Evolutionary conservation across 2,888 invertebrate species (phyloP), one percentile per base, ranked within the genome.

Genomic region (Epinotia ramella): DNA sequence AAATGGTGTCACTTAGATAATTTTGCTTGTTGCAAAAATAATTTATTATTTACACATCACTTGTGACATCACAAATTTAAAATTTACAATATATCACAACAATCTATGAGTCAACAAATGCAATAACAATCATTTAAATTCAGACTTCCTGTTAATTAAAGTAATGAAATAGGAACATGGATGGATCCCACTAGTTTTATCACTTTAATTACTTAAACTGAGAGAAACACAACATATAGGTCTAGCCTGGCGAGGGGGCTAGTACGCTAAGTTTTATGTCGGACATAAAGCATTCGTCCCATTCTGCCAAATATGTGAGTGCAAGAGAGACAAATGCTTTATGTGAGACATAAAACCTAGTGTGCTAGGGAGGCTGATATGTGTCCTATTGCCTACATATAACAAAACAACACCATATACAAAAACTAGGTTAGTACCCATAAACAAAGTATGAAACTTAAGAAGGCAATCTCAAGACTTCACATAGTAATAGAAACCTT

Each of bases 21-120:
- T 76, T 79, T 79, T 78, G 77, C 79, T 76, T 76, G 69, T 78
- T 82, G 81, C 79, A 82, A 82, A 83, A 82, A 82, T 83, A 82
- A 79, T 81, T 79, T 81, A 80, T 77, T 84, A 83, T 82, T 79
- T 84, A 84, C 83, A 84, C 69, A 67, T 77, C 69, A 78, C 78
- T 78, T 77, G 77, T 75, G 71, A 77, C 71, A 77, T 80, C 73
- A 77, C 80, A 79, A 75, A 77, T 76, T 56, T 76, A 64, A 80
- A 76, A 71, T 71, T 76, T 73, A 78, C 77, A 74, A 56, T 77
- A 74, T 78, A 78, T 78, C 73, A 77, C 77, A 78, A 78, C 75
- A 72, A 66, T 77, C 77, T 72, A 67, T 67, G 56, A 68, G 59
- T 63, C 77, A 68, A 77, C 63, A 73, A 73, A 76, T 76, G 72